phyloP scores from a whole-genome alignment of 2,113 vertebrate genomes.

The Ochotona princeps region DNA sequence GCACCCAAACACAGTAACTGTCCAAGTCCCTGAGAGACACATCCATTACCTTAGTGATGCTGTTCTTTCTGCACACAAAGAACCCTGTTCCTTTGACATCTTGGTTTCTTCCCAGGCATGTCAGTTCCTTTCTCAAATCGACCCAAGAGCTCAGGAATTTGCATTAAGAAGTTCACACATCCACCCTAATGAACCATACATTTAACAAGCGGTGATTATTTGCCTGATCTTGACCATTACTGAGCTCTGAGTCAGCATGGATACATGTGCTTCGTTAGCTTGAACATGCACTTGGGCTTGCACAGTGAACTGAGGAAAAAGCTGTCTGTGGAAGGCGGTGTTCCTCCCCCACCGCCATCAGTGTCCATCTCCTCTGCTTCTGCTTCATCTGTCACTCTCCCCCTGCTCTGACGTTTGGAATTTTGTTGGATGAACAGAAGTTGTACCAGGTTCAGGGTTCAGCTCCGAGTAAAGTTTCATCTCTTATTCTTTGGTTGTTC shows the following conservation, averaged over 20 bases:
- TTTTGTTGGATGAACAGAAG: background rate
- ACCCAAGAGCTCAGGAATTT: background rate
- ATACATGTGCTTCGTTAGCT: background rate
- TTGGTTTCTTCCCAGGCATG: background rate
- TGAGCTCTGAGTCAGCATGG: background rate
- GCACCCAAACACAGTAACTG: background rate
- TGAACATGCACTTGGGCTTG: background rate
- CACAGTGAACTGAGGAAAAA: background rate
- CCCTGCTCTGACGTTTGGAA: background rate
- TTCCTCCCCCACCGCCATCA: background rate
- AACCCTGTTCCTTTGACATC: background rate
- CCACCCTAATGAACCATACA: background rate
- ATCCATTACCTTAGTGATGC: background rate
- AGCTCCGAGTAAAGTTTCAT: background rate
- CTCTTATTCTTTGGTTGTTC: background rate
- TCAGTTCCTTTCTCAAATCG: background rate
- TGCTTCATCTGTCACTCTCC: background rate
- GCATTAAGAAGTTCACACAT: no score
- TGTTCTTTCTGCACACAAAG: background rate
- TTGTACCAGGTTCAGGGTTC: background rate
- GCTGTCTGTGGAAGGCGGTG: no score
- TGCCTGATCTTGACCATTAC: background rate
- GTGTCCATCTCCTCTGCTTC: background rate
- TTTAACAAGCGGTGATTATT: background rate
- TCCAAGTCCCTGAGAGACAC: background rate